Percentiles rank a stretch among this genome's conserved stretches.
Conservation (phyloP, 2,797 vertebrate genomes). For the Cyprinodon diabolis region DNA sequence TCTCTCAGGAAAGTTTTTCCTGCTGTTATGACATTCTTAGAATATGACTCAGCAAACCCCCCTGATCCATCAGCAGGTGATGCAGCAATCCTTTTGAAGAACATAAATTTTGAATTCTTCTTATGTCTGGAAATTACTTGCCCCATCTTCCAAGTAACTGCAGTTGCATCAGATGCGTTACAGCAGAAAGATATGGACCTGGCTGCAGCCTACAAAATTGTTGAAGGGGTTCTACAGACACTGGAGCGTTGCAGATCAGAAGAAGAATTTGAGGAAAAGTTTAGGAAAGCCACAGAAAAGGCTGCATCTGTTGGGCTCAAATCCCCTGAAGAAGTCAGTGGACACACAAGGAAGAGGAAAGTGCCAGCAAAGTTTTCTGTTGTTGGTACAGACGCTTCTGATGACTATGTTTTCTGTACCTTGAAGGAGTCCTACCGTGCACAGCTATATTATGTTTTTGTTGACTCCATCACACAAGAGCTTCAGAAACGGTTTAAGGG, state of each 20-base stretch:
- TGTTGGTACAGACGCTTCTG: not conserved
- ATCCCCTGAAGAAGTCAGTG: not conserved
- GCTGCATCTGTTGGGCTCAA: constrained; percentile 30
- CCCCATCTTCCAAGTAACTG: constrained; percentile 20
- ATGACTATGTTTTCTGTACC: not conserved
- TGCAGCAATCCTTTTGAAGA: constrained; percentile 34
- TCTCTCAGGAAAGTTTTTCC: no score
- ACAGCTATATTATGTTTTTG: not conserved
- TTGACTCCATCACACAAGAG: constrained; percentile 4
- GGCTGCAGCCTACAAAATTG: constrained; percentile 14
- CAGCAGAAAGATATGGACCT: constrained; percentile 19
- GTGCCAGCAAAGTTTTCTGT: not conserved
- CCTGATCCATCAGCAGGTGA: constrained; percentile 28
- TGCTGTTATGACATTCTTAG: no score
- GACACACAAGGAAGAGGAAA: not conserved
- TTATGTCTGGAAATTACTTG: constrained; percentile 26
- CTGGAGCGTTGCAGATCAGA: constrained; percentile 33
- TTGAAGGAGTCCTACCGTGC: not conserved
- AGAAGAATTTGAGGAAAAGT: constrained; percentile 33
- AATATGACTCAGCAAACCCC: constrained; percentile 22
- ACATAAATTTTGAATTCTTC: constrained; percentile 20
- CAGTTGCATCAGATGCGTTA: constrained; percentile 14
- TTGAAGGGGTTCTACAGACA: constrained; percentile 20
- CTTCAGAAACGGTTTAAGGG: constrained; percentile 1
- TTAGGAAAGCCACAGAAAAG: constrained; percentile 31